Base-by-base conservation (phyloP, 2,888 invertebrate genomes). In the Dicycla oo region DNA sequence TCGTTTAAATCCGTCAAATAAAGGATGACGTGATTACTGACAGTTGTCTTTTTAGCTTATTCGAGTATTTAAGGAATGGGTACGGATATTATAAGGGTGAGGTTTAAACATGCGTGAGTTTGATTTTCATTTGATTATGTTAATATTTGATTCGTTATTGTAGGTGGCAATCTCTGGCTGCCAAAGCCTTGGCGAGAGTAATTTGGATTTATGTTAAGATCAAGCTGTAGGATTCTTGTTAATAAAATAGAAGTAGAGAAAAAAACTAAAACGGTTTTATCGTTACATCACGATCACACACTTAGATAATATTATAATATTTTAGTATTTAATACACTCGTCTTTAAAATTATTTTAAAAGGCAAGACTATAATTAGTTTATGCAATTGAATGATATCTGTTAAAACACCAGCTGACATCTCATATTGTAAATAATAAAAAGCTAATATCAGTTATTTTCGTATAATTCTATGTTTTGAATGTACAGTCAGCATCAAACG, bases 391-490 rank as follows among this genome's bases (percentile, higher is more conserved):
- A 49, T 2, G 2, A 0, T 23, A 45, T 23, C 10, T 43, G 10
- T 56, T 23, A 13, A 18, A 65, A 10, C 47, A 66, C 62, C 34
- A 26, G 78, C 80, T 86, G 82, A 58, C 86, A 78, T 84, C 70
- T 78, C 40, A 18, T 38, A 40, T 53, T 83, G 78, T 83, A 80
- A 73, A 81, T 85, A 76, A 54, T n/a, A 53, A 53, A n/a, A n/a
- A 62, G 80, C 51, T 8, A 77, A 80, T 64, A 73, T 71, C 40
- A 62, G 68, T 78, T 61, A 54, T 67, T 69, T 74, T 65, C 40
- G 10, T 72, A 62, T 1, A 57, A 62, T 66, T 69, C 60, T 65
- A 30, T 49, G 67, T 68, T 70, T 62, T 51, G 10, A 23, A 49
- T 60, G 34, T 64, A 64, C 73, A 51, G 73, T 61, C 30, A 30